Conservation (phyloP, 92 coral and sea anemone species). For the Phenganax stokvisi region DNA sequence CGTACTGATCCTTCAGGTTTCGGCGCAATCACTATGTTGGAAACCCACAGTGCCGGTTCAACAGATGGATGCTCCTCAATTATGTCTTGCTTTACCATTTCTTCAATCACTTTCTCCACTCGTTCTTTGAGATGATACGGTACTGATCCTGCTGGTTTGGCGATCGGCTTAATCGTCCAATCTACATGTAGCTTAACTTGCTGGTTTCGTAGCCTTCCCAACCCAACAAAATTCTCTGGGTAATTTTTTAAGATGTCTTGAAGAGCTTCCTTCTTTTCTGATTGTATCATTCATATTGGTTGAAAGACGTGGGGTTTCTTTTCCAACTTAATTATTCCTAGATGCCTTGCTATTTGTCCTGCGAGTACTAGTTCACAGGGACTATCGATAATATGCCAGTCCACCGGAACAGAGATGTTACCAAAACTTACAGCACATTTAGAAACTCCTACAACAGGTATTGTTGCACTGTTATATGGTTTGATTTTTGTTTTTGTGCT, state of each 20-base stretch:
- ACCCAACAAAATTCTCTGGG: neutral
- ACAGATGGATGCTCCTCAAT: constrained; percentile 9
- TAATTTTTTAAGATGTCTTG: neutral
- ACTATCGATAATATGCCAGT: neutral
- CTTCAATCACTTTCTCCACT: neutral
- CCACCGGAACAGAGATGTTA: neutral
- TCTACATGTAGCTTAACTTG: neutral
- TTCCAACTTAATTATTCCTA: neutral
- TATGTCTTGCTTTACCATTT: constrained; percentile 10
- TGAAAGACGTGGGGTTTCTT: neutral
- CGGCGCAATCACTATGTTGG: constrained; percentile 7
- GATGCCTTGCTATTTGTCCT: neutral
- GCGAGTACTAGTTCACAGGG: neutral
- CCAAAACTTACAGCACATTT: neutral
- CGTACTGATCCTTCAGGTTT: neutral
- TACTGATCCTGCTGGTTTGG: neutral
- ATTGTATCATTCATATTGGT: neutral
- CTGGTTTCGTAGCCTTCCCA: neutral
- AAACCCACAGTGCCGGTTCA: constrained; percentile 9
- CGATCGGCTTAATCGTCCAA: neutral
- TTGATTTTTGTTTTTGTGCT: neutral
- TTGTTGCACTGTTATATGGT: neutral
- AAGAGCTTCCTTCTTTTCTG: neutral
- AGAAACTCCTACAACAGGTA: neutral
- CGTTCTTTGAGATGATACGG: constrained; percentile 8